A percentile compares a stretch with the other conserved stretches of the same genome.
Evolutionary conservation across 2,888 invertebrate genomes (phyloP).

Genomic region (Callosobruchus maculatus): DNA sequence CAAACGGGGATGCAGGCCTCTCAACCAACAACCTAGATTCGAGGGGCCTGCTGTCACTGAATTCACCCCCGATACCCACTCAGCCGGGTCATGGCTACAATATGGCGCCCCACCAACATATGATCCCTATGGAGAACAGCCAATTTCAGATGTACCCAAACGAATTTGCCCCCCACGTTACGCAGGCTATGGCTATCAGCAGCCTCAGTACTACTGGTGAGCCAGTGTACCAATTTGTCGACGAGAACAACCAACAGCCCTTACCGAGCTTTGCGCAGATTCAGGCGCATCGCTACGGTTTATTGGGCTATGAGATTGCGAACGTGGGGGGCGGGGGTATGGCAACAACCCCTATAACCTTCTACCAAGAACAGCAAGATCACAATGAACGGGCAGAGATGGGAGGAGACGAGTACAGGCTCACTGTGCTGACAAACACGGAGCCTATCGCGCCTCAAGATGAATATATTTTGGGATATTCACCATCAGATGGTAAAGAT

Average conservation of each 20-base stretch:
- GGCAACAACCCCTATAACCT: constrained; percentile 44
- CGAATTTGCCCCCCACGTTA: constrained; percentile 84
- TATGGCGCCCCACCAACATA: constrained; percentile 35
- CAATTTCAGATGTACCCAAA: constrained; percentile 70
- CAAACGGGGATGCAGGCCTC: constrained; percentile 96
- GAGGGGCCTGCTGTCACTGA: constrained; percentile 88
- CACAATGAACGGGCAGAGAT: constrained; percentile 22
- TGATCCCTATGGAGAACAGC: constrained; percentile 43
- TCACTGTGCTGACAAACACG: constrained; percentile 46
- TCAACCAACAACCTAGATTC: constrained; percentile 79
- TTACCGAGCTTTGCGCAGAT: constrained; percentile 67
- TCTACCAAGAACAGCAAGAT: constrained; percentile 24
- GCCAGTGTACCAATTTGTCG: constrained; percentile 32
- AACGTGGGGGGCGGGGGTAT: constrained; percentile 75
- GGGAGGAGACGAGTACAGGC: constrained; percentile 40
- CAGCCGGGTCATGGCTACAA: constrained; percentile 32
- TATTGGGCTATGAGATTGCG: constrained; percentile 54
- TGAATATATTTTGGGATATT: constrained; percentile 15
- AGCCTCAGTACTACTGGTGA: constrained; percentile 83
- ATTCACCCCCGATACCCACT: constrained; percentile 58
- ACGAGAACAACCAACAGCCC: constrained; percentile 48
- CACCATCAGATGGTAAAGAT: constrained; percentile 4
- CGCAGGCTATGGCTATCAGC: constrained; percentile 64
- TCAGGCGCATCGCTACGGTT: constrained; percentile 50
- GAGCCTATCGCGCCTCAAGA: constrained; percentile 39